Conservation (phyloP, 2,888 invertebrate species). For the Auanema sp. region DNA sequence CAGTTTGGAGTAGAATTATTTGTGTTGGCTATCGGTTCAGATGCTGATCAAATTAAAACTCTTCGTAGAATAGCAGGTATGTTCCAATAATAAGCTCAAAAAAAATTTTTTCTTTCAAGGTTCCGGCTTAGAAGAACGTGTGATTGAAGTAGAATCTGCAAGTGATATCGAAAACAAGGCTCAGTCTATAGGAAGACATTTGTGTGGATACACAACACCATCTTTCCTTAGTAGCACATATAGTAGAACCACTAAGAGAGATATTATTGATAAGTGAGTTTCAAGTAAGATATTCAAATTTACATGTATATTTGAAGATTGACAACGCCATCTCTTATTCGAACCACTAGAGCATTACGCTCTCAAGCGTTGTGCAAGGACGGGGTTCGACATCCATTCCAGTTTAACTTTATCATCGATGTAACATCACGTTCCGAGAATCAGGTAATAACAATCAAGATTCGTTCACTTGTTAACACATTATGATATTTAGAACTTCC, state of each 20-base stretch:
- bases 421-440: conserved; percentile 43
- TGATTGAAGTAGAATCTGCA: conserved; percentile 33
- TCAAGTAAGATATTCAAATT: not conserved
- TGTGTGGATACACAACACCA: conserved; percentile 38
- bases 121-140: conserved; percentile 17
- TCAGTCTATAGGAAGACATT: conserved; percentile 24
- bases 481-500: conserved; percentile 39
- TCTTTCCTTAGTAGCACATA: conserved; percentile 15
- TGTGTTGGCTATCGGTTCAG: conserved; percentile 54
- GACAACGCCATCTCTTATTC: conserved; percentile 32
- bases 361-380: conserved; percentile 51
- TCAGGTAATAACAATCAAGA: no score
- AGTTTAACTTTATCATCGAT: conserved; percentile 53
- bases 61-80: conserved; percentile 52
- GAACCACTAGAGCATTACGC: conserved; percentile 50
- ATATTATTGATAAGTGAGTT: conserved; percentile 15
- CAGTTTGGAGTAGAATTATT: conserved; percentile 55
- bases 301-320: conserved; percentile 14
- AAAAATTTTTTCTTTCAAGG: not conserved
- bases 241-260: conserved; percentile 34
- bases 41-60: conserved; percentile 45
- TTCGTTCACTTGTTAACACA: no score
- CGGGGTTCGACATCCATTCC: conserved; percentile 52
- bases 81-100: not conserved
- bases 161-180: conserved; percentile 37